Evolutionary conservation across 2,797 vertebrate genomes (phyloP), one percentile per base, ranked within the genome.

Genomic region (Sebastes reedi): DNA sequence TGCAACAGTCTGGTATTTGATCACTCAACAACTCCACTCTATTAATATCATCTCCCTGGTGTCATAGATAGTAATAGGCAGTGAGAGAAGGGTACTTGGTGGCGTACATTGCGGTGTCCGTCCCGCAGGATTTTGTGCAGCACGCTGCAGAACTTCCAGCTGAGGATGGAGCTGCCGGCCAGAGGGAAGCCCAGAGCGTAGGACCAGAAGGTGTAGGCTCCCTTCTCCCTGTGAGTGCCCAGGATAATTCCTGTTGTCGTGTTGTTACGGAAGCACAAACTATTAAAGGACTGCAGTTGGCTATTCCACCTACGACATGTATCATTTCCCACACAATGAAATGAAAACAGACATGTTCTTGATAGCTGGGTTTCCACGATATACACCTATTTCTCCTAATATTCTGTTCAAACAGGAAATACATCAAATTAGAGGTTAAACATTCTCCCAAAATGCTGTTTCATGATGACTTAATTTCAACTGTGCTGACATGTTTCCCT

Each of bases 71-170:
- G 29, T 24, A 22, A 73, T 0, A 11, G 5, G 6, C 12, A 25
- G 29, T 3, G 4, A 55, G 5, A 24, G 9, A 55, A 30, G 16
- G 4, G 24, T 39, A 14, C 29, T 67, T 4, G 11, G 24, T 22
- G 55, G 3, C 97, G 97, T 95, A 99, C 98, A 0, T 99, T 99
- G 59, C 93, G 96, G 90, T 99, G 99, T 9, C 99, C 99, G 0
- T 99, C 99, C 0, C 98, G 95, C 58, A 99, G 95, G 52, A 99
- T 92, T 93, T 99, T 99, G 95, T 99, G 99, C 24, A 99, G 92
- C 4, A 99, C 98, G 0, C 99, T 97, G 92, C 97, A 99, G 95
- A 99, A 99, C 93, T 99, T 99, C 99, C 99, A 99, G 95, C 97
- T 97, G 89, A 99, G 96, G 92, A 99, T 97, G 89, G 99, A 95